Conservation (phyloP, 2,797 vertebrate genomes). For the Sebastes nivosus region DNA sequence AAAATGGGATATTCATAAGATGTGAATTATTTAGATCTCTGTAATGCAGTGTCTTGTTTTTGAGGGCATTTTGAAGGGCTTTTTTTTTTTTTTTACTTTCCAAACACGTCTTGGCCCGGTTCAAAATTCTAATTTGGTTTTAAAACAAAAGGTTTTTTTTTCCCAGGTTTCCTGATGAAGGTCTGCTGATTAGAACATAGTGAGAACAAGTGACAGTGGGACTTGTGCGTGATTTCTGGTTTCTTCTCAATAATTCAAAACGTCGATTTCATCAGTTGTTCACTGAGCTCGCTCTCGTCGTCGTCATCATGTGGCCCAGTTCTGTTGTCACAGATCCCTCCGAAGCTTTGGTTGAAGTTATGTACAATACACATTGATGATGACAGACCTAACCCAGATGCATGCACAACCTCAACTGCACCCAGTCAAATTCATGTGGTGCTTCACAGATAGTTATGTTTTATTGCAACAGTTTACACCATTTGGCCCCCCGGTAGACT, state of each 20-base stretch:
- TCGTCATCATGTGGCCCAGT: not conserved
- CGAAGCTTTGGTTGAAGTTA: conserved; percentile 71
- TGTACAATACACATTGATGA: conserved; percentile 40
- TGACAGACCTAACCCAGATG: conserved; percentile 39
- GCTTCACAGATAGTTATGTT: conserved; percentile 44
- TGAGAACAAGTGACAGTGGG: not conserved
- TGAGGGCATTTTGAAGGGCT: not conserved
- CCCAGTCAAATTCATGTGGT: conserved; percentile 14
- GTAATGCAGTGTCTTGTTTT: conserved; percentile 1
- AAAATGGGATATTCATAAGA: conserved; percentile 10
- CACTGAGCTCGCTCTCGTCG: not conserved
- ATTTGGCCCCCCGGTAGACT: not conserved
- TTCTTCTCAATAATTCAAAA: not conserved
- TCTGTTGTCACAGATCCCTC: conserved; percentile 24
- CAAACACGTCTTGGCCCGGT: not conserved
- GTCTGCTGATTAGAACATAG: not conserved
- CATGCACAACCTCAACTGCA: conserved; percentile 59
- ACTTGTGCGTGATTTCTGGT: not conserved
- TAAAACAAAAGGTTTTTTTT: not conserved
- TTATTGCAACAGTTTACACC: conserved; percentile 71
- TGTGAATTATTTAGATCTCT: conserved; percentile 21
- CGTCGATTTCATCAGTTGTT: not conserved
- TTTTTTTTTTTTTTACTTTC: not conserved
- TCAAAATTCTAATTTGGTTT: not conserved
- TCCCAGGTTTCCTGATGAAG: not conserved